Conservation (phyloP, 2,888 invertebrate genomes). For the Coelogynopora nodosa region DNA sequence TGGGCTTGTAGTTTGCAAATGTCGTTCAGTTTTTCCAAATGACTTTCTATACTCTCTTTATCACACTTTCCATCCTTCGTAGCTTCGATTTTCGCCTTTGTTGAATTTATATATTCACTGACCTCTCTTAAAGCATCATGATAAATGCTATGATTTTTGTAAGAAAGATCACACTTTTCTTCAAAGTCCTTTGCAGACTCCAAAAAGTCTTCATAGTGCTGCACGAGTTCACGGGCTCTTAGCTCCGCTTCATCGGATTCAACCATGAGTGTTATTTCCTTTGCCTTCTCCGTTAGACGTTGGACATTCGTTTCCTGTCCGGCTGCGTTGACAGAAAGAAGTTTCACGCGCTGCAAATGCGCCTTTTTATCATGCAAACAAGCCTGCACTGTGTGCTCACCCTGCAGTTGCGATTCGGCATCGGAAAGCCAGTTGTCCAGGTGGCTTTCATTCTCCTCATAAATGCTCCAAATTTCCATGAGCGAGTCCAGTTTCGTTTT, state of each 20-base stretch:
- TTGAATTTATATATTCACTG: neutral
- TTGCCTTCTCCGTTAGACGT: neutral
- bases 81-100: neutral
- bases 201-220: neutral
- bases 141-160: neutral
- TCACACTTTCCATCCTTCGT: neutral
- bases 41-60: neutral
- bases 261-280: neutral
- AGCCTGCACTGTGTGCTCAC: neutral
- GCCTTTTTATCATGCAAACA: slow-evolving; percentile 7
- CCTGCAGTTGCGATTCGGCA: neutral
- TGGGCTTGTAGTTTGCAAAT: neutral
- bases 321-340: neutral
- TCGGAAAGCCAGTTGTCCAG: neutral
- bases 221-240: neutral
- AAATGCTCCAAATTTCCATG: neutral
- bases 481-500: neutral
- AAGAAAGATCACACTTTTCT: neutral
- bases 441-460: neutral
- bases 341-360: neutral
- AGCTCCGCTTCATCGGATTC: neutral
- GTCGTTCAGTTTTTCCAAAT: neutral
- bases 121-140: neutral
- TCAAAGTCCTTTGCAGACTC: neutral
- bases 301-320: neutral